Conservation (phyloP, 2,113 vertebrate species). For the Sinosuthora webbiana region DNA sequence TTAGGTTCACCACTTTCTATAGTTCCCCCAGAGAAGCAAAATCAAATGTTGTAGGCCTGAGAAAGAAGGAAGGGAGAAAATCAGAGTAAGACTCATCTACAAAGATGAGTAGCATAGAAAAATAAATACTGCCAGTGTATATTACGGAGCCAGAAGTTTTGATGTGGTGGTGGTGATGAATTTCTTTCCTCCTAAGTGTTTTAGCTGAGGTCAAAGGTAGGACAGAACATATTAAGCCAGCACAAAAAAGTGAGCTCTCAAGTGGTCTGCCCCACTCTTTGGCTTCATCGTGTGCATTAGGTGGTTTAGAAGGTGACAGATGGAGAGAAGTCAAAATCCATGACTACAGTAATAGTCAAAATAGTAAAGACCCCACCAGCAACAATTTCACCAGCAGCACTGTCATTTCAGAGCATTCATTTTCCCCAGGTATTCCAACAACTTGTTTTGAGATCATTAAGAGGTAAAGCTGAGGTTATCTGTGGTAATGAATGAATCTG, state of each 20-base stretch:
- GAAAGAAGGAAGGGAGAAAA: neutral
- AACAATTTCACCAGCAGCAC: neutral
- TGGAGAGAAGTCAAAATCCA: neutral
- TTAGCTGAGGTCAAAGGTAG: neutral
- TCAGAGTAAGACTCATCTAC: neutral
- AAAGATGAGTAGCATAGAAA: neutral
- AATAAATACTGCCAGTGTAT: neutral
- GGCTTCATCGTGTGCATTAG: fast-evolving
- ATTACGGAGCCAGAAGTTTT: neutral
- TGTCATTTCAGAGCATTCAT: neutral
- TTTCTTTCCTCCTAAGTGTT: neutral
- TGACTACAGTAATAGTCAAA: neutral
- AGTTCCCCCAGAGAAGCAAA: neutral
- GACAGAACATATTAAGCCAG: neutral
- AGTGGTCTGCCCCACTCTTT: neutral
- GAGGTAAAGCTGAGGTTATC: constrained; percentile 3
- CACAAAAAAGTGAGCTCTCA: neutral
- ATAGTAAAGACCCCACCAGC: neutral
- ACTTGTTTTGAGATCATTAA: neutral
- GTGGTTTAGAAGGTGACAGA: neutral
- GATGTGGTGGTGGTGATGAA: neutral
- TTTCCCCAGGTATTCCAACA: neutral
- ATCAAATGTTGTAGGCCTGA: neutral
- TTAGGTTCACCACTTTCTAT: neutral
- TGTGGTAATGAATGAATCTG: neutral